Evolutionary conservation across 1,140 invertebrate genomes (phyloP), one percentile per base, ranked within the genome.

Genomic region (Drosophila tristis): DNA sequence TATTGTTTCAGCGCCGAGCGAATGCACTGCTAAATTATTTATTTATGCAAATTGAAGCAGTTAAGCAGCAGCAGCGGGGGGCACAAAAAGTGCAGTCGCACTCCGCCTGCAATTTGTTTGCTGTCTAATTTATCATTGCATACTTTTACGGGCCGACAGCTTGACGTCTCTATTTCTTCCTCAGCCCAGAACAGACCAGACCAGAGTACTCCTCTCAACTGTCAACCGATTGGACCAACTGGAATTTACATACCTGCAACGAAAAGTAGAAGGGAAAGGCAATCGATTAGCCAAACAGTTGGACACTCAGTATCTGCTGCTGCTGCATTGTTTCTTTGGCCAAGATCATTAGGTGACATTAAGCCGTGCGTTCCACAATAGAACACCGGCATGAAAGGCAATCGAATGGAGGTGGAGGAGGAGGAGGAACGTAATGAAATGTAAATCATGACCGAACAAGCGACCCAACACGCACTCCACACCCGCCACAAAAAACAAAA

Each of bases 41-140:
- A 87, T 87, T 87, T 87, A 87, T 87, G 82, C 82, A 84, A 87
- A 87, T 87, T 82, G 72, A 87, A 89, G 71, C 82, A 87, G 82
- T 87, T 87, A 89, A 87, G 58, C 66, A 58, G 55, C 67, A 54
- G 64, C 64, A 45, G 53, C 59, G 20, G 53, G 3, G 7, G 31
- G 26, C 35, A 63, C 71, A 75, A 78, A 70, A 82, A 79, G 60
- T 81, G 81, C 77, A 77, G 39, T 63, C 59, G 66, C 53, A 31
- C 31, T 31, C 31, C 53, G 47, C 57, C 13, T 39, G 11, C 35
- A 39, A 80, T 80, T 80, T 74, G 70, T 67, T 68, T 67, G 62
- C 59, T n/a, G n/a, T 63, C 81, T 70, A 79, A 84, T 89, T 89
- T 87, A 76, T 72, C 53, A 63, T 65, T 87, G 82, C 82, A 89